Evolutionary conservation across 2,113 vertebrate species (phyloP).

Genomic region (Chitala chitala): DNA sequence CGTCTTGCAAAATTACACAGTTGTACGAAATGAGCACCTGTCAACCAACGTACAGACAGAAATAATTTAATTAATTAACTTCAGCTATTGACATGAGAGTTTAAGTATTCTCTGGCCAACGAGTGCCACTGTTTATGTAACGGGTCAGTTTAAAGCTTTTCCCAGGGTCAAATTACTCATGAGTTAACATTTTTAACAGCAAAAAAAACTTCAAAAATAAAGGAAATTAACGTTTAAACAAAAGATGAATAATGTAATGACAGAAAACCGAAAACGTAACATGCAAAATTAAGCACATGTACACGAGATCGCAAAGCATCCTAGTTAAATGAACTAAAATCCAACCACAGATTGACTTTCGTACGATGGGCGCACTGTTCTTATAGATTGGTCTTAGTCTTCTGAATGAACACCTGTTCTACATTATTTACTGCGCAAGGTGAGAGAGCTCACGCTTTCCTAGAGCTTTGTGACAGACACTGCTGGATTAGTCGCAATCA

Average conservation of each 20-base stretch:
- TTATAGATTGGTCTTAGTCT: constrained; percentile 7
- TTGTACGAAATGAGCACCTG: constrained; percentile 32
- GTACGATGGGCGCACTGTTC: neutral
- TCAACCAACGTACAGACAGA: constrained; percentile 41
- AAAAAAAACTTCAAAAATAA: too few species aligned
- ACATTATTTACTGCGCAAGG: constrained; percentile 22
- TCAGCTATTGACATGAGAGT: neutral
- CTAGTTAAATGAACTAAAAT: neutral
- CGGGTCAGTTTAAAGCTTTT: too few species aligned
- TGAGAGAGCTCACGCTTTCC: constrained; percentile 19
- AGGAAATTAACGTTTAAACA: too few species aligned
- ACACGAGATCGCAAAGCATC: neutral
- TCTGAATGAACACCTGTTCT: constrained; percentile 26
- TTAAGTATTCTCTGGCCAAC: neutral
- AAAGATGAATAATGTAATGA: neutral
- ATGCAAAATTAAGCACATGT: neutral
- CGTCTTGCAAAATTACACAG: constrained; percentile 59
- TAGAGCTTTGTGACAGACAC: neutral
- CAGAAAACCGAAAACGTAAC: neutral
- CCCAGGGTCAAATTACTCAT: too few species aligned
- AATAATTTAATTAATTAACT: constrained; percentile 30
- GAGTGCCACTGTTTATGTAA: neutral
- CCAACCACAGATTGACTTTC: neutral
- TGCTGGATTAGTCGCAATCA: neutral
- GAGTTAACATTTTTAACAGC: neutral